Evolutionary conservation across 2,113 vertebrate genomes (phyloP).

Genomic region (Pygoscelis adeliae): DNA sequence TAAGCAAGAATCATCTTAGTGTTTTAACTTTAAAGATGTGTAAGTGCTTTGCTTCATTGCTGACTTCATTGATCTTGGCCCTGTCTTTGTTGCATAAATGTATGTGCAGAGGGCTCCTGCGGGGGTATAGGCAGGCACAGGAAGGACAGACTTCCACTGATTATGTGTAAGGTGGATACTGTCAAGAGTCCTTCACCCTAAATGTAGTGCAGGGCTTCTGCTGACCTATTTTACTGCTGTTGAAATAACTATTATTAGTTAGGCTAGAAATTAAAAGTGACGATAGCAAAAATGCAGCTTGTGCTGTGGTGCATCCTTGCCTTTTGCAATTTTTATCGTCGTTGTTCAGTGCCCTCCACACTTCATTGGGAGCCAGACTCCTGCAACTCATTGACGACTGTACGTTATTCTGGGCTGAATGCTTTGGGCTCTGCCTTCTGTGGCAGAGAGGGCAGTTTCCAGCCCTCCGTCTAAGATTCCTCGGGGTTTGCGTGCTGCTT

Average conservation of each 20-base stretch:
- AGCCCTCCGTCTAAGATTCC: accelerated
- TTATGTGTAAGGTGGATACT: neutral
- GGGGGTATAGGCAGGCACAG: no score
- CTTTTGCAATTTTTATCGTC: neutral
- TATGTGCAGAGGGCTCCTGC: neutral
- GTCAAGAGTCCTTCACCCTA: neutral
- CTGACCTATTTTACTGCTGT: neutral
- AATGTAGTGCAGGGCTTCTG: neutral
- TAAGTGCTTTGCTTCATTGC: neutral
- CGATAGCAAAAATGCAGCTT: neutral
- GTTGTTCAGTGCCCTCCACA: neutral
- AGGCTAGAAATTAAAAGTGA: neutral
- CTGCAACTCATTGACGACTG: neutral
- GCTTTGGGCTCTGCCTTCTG: neutral
- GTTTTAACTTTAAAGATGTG: neutral
- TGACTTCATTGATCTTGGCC: neutral
- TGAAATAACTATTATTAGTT: neutral
- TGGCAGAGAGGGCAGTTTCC: neutral
- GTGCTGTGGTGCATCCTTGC: neutral
- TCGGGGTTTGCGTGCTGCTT: neutral
- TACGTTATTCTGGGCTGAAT: neutral
- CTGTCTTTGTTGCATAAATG: neutral
- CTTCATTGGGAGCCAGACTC: neutral
- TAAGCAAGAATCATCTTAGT: neutral
- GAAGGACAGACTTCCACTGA: neutral